Evolutionary conservation across 2,797 vertebrate species (phyloP), one percentile per base, ranked within the genome.

Genomic region (Nothura maculosa): DNA sequence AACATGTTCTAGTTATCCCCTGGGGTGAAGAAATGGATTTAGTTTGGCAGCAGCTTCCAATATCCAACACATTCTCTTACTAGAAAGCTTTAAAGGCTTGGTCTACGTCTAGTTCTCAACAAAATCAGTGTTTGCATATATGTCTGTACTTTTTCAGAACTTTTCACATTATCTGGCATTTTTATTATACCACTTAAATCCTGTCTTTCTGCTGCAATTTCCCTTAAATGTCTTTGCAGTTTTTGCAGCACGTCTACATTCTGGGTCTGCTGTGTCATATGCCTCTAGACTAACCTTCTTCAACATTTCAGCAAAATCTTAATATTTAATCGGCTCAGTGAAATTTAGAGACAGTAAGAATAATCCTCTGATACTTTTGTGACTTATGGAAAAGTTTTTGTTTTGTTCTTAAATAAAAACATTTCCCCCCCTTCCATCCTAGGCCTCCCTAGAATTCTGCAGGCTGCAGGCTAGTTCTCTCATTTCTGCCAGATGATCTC

Each of bases 401-500:
- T 80, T 43, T 62, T 70, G 7, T 60, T 85, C 15, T 27, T 79
- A 25, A 86, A n/a, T 42, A 66, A 34, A 47, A 66, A 28, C 21
- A 20, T 11, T 61, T 93, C 92, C 74, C 22, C 47, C 22, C 10
- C 47, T 48, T 48, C 8, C n/a, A 82, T 87, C 27, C 17, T 21
- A 52, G 57, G 24, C 21, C 40, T 82, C 16, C 27, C 25, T 88
- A 73, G 45, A 67, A 81, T 92, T 95, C 48, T 87, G 43, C 40
- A 45, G 24, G 32, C 27, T 80, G 43, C 40, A 45, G 21, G 32
- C 27, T 80, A 47, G 6, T 85, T 92, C 30, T 87, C 34, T 82
- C 12, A 80, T 91, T 94, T 85, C 58, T 81, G 38, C 47, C 70
- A 73, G 62, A 55, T 87, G 58, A 83, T 90, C 67, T 89, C 66